Base-by-base conservation (phyloP, 2,888 invertebrate genomes). In the Tetrapedia diversipes region DNA sequence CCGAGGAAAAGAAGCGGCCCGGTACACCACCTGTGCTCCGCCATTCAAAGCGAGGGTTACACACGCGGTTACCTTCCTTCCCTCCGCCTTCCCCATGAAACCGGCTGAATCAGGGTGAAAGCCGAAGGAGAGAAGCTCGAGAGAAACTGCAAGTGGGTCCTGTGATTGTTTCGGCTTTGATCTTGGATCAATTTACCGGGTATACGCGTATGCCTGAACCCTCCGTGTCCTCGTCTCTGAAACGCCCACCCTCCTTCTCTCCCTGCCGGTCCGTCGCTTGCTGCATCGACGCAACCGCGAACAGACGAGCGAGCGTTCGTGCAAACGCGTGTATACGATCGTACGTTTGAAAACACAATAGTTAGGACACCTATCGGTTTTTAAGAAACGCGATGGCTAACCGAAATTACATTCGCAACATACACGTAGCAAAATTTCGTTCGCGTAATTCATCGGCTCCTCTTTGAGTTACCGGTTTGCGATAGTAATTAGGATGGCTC, bases 151-250 rank as follows among this genome's bases (percentile, higher is more conserved):
- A 86, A 88, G 89, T 87, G 88, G 87, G 88, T 89, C 88, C 91
- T 89, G 91, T 90, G 91, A 91, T 91, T 91, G 91, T 91, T 91
- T 91, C 89, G 89, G 90, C 91, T 91, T 91, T 91, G 91, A 91
- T 91, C 91, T 91, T 88, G 91, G 91, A 91, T 91, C 91, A 91
- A 91, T 91, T 91, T 91, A 90, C 91, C 88, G 88, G 89, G 89
- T 89, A 87, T 89, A 89, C 88, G 89, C 88, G 88, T 82, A 86
- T 82, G 82, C 87, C 80, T 81, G 82, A 80, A 85, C 86, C 87
- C 86, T 85, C 79, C 79, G 75, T 75, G 82, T 84, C 86, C 86
- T 83, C 83, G 83, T 80, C 84, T 86, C 84, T 86, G 81, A 77
- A 82, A 81, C 81, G 85, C 82, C n/a, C 80, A 77, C 80, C 59